Evolutionary conservation across 2,797 vertebrate genomes (phyloP), one percentile per base, ranked within the genome.

Genomic region (Sebastes miniatus): DNA sequence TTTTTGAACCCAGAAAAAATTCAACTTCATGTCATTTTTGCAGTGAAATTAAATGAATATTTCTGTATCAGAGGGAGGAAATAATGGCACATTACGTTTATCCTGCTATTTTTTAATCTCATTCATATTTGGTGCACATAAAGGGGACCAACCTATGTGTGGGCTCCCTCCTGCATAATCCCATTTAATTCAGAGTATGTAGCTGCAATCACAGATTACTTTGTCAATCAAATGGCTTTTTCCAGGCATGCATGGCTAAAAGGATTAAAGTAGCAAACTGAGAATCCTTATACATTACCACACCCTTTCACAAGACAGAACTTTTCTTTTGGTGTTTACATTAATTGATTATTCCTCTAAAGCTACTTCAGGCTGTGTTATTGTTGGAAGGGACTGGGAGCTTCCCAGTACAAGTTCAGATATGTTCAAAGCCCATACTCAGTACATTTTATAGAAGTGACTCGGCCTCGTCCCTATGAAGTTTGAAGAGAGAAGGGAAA

Each of bases 121-220:
- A 70, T 86, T 74, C 58, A 27, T 69, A 29, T 58, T 22, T 67
- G 24, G 8, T 63, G 16, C n/a, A 39, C 12, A 58, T 39, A 69
- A 69, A 71, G 18, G n/a, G 63, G 43, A 69, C 31, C 29, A 22
- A 63, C 16, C 56, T 31, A 27, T 63, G 34, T 69, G 39, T 85
- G 47, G 14, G n/a, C 56, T 79, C 25, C 32, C 47, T 69, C 32
- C 47, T 69, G 36, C 29, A 72, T 89, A 83, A 93, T 92, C 83
- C 83, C 79, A 73, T 67, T 87, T 89, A 80, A 89, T 86, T 86
- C 65, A n/a, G 52, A 43, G 39, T 43, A 16, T 43, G 72, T 73
- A 29, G 63, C 39, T 76, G 58, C 72, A 77, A 71, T 77, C 43
- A 64, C 59, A 77, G 77, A 85, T 87, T 66, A 83, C 59, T 73